These are phyloP conservation scores for Drosophila sp. DNA, from an alignment of 1,140 invertebrate genomes.

Conservation along the genomic window DNA sequence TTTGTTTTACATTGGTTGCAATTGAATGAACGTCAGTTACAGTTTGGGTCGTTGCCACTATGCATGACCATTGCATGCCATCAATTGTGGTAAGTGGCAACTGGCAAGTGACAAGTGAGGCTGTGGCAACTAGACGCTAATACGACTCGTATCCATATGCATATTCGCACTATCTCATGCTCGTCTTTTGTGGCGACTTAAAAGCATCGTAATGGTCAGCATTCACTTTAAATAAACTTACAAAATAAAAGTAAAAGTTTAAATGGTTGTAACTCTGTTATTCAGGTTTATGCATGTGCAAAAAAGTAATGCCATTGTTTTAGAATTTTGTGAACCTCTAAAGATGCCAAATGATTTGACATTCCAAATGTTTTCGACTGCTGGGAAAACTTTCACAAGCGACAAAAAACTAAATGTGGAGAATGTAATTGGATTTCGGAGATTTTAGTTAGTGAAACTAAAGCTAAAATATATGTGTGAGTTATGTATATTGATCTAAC, in stretches of 20 bases:
- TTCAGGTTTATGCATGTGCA: constrained; percentile 51
- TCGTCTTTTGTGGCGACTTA: constrained; percentile 22
- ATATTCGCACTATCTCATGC: constrained; percentile 7
- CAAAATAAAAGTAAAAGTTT: constrained; percentile 59
- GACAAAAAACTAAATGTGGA: background rate
- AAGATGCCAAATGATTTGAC: constrained; percentile 12
- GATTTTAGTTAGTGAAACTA: background rate
- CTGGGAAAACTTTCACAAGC: constrained; percentile 33
- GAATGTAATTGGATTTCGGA: background rate
- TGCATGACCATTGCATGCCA: constrained; percentile 25
- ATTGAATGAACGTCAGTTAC: constrained; percentile 28
- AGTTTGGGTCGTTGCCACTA: constrained; percentile 43
- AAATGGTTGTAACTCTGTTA: constrained; percentile 8
- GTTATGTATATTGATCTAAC: constrained; percentile 4
- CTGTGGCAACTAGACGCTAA: background rate
- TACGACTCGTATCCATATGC: constrained; percentile 24
- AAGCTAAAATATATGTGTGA: background rate
- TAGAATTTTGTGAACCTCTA: constrained; percentile 38
- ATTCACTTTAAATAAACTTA: constrained; percentile 36
- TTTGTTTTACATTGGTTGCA: constrained; percentile 42
- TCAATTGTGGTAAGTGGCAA: constrained; percentile 17
- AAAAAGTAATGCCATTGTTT: constrained; percentile 47
- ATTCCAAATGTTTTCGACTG: background rate
- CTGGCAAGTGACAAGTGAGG: constrained; percentile 3
- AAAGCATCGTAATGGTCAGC: constrained; percentile 30